Base-by-base conservation (phyloP, 2,113 vertebrate species). In the Martes martes region DNA sequence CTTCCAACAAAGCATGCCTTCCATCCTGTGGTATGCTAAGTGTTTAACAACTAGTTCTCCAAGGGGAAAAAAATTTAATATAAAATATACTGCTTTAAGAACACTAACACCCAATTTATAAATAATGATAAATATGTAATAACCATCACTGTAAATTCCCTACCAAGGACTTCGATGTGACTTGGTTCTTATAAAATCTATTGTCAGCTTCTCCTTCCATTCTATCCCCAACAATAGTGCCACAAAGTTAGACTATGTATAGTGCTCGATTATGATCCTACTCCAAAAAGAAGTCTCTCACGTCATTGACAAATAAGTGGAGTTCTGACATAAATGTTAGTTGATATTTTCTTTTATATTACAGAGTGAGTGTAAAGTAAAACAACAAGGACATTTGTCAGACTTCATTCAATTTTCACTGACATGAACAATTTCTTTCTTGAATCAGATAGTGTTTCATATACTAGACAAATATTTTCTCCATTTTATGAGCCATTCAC, bases 401-500 rank as follows among this genome's bases (percentile, higher is more conserved):
- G n/a, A 28, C 18, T 91, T 89, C 11, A 80, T 65, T 79, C 33
- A 57, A 36, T 78, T 95, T 91, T 89, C 42, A 96, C 67, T 91
- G 50, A 59, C 57, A 47, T n/a, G 11, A 94, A 47, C 1, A 89
- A 88, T 76, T 93, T 95, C 33, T 95, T 95, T 85, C 45, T 42
- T 92, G 73, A 96, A 93, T 69, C n/a, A 39, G 23, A 81, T 81
- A 82, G 83, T 16, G 7, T 55, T 97, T 92, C 55, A 84, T 92
- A 79, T 59, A 57, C 19, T 55, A 36, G 52, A 73, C 59, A 10
- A 92, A 24, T 73, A 87, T 83, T 80, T 87, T 91, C 13, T 89
- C 78, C 87, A 69, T 69, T 87, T 83, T 80, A 67, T 82, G 21
- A 73, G 33, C 18, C 57, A 47, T 78, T 92, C 86, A 65, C 79